A percentile compares a stretch with the other conserved stretches of the same genome.
phyloP scores from a whole-genome alignment of 2,888 invertebrate species.

The Lepidochitona cinerea region DNA sequence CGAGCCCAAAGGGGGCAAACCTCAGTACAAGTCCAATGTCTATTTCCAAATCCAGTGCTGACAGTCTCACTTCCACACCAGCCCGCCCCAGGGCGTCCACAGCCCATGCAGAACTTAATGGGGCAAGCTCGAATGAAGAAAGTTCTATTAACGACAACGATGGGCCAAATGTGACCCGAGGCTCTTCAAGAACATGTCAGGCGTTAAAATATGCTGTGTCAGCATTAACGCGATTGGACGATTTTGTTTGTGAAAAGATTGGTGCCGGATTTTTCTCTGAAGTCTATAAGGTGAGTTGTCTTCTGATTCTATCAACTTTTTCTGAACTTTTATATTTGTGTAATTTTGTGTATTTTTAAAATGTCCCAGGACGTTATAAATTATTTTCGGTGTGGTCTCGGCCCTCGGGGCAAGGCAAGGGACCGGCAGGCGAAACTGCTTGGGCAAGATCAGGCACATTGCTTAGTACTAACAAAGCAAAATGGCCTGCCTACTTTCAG shows the following conservation, averaged over 20 bases:
- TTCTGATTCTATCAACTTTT: too few relatives aligned
- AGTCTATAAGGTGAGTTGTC: constrained; percentile 91
- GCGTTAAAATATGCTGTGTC: constrained; percentile 93
- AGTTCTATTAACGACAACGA: not conserved
- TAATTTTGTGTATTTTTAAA: too few relatives aligned
- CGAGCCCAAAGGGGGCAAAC: not conserved
- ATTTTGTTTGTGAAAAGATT: constrained; percentile 93
- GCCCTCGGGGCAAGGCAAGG: too few relatives aligned
- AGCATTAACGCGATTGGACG: constrained; percentile 91
- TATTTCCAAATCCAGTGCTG: not conserved
- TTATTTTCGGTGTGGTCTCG: too few relatives aligned
- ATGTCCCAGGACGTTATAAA: too few relatives aligned
- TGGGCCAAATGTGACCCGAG: not conserved
- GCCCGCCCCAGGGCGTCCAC: not conserved
- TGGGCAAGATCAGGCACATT: too few relatives aligned
- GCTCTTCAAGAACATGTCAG: constrained; percentile 78
- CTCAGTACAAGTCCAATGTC: not conserved
- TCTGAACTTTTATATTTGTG: too few relatives aligned
- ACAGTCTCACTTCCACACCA: not conserved
- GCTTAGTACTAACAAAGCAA: too few relatives aligned
- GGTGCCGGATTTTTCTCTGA: constrained; percentile 97
- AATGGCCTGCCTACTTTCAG: too few relatives aligned
- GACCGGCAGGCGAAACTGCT: too few relatives aligned
- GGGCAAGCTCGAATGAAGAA: not conserved
- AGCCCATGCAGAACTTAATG: constrained; percentile 4